Conservation (phyloP, 2,797 vertebrate genomes). For the Hydrophis major region DNA sequence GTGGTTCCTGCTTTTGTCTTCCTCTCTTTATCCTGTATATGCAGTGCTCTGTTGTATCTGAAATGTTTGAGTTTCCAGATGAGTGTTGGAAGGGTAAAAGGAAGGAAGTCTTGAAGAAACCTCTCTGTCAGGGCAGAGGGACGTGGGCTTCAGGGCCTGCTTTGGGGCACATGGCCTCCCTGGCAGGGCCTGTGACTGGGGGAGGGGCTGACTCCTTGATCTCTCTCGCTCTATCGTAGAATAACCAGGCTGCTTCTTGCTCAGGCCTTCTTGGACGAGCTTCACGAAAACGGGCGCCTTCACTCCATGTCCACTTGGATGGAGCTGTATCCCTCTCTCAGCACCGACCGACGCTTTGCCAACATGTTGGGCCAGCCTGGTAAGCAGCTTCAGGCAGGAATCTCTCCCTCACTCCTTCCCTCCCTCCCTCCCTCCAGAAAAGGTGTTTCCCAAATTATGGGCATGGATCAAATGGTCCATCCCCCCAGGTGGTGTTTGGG, state of each 20-base stretch:
- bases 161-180: not conserved
- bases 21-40: not conserved
- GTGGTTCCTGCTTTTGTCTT: not conserved
- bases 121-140: not conserved
- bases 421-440: conserved; percentile 4
- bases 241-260: conserved; percentile 52
- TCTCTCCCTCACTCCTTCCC: conserved; percentile 24
- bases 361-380: conserved; percentile 77
- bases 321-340: conserved; percentile 74
- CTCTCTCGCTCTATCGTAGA: conserved; percentile 47
- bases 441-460: conserved; percentile 10
- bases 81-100: not conserved
- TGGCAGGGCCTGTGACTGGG: not conserved
- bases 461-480: not conserved
- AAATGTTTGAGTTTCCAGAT: not conserved
- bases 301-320: conserved; percentile 78
- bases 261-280: conserved; percentile 73
- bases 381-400: conserved; percentile 59
- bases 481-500: not conserved
- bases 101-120: not conserved
- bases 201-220: conserved; percentile 42
- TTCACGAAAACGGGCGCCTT: conserved; percentile 73
- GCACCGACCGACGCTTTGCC: conserved; percentile 72
- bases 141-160: not conserved
- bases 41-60: not conserved